A percentile compares a stretch with the other conserved stretches of the same genome.
Evolutionary conservation across 2,888 invertebrate genomes (phyloP).

Genomic region (Ariolimax columbianus): DNA sequence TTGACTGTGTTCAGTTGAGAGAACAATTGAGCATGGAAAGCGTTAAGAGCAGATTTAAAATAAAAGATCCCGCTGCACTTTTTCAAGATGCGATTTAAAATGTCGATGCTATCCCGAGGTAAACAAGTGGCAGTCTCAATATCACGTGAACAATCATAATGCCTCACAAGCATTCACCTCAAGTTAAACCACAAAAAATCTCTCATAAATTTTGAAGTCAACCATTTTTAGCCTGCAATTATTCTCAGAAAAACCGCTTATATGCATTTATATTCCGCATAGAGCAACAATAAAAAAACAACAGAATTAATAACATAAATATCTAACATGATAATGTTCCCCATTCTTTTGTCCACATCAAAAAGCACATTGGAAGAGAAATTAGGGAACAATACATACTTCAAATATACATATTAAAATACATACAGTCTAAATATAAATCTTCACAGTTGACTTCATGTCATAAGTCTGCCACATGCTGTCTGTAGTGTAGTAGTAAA

Average conservation of each 20-base stretch:
- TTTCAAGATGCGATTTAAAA: too few relatives aligned
- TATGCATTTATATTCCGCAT: background rate
- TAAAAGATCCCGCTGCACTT: too few relatives aligned
- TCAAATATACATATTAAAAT: slow-evolving; percentile 7
- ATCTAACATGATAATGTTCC: background rate
- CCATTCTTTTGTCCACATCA: background rate
- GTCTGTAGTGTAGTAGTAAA: slow-evolving; percentile 72
- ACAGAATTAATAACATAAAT: slow-evolving; percentile 15
- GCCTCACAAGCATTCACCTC: background rate
- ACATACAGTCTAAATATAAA: slow-evolving; percentile 28
- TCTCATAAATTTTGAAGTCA: background rate
- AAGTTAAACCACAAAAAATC: background rate
- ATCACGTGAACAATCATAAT: too few relatives aligned
- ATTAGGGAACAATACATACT: background rate
- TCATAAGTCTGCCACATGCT: slow-evolving; percentile 67
- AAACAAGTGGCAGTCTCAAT: too few relatives aligned
- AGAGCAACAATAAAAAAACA: background rate
- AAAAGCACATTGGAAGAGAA: slow-evolving; percentile 2
- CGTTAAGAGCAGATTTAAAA: too few relatives aligned
- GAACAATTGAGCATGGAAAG: too few relatives aligned
- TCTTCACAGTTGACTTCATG: slow-evolving; percentile 18
- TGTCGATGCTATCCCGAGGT: too few relatives aligned
- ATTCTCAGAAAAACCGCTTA: background rate
- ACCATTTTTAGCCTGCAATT: background rate
- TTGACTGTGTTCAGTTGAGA: too few relatives aligned